phyloP scores from a whole-genome alignment of 2,888 invertebrate genomes.

The Cremastinae sp. region DNA sequence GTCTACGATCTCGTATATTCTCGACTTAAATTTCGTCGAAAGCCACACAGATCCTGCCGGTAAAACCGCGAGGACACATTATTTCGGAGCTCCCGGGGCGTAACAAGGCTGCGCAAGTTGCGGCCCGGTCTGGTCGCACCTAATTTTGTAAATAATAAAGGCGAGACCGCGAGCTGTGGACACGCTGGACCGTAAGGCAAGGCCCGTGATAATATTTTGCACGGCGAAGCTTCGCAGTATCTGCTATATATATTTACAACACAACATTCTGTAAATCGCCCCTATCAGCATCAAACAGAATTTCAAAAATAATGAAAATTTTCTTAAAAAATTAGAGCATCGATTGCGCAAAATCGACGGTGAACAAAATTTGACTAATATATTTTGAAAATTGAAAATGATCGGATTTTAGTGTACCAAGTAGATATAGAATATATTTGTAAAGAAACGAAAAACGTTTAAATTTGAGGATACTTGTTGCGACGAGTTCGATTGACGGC shows the following conservation, averaged over 20 bases:
- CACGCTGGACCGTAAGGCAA: conserved; percentile 56
- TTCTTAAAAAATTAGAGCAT: too few relatives aligned
- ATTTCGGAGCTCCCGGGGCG: conserved; percentile 57
- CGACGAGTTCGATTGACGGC: conserved; percentile 31
- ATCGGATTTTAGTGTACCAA: too few relatives aligned
- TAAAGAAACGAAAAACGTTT: conserved; percentile 14
- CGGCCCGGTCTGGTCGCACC: conserved; percentile 58
- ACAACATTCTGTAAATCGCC: conserved; percentile 27
- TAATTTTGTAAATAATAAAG: conserved; percentile 70
- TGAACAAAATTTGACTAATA: too few relatives aligned
- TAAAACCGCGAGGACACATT: conserved; percentile 50
- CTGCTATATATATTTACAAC: conserved; percentile 46
- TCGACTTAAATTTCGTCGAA: conserved; percentile 47
- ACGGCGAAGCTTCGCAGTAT: conserved; percentile 30
- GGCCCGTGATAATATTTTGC: conserved; percentile 19
- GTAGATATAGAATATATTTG: too few relatives aligned
- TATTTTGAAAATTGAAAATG: too few relatives aligned
- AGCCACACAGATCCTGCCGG: conserved; percentile 36
- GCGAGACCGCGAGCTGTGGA: conserved; percentile 63
- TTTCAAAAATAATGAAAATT: too few relatives aligned
- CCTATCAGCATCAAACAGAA: too few relatives aligned
- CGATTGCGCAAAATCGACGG: too few relatives aligned
- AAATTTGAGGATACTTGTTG: conserved; percentile 28
- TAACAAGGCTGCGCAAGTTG: conserved; percentile 52
- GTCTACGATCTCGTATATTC: conserved; percentile 14